These are phyloP conservation scores for Clivina fossor DNA, from an alignment of 2,888 invertebrate genomes.

Conservation along the genomic window DNA sequence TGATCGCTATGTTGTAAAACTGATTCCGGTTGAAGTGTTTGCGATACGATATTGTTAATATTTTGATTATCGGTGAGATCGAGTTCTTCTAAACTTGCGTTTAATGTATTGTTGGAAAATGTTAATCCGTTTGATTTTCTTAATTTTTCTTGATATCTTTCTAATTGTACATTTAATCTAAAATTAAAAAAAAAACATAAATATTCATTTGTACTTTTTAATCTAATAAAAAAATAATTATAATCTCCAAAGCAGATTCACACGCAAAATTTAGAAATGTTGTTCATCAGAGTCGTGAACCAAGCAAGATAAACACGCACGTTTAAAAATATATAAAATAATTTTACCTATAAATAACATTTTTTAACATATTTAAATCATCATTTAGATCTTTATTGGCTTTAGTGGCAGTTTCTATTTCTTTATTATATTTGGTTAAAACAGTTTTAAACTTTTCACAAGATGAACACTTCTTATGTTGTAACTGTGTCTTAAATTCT, in stretches of 20 bases:
- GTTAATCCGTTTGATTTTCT: slow-evolving; percentile 49
- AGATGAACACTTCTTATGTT: slow-evolving; percentile 53
- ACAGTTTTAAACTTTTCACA: slow-evolving; percentile 55
- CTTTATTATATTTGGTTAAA: slow-evolving; percentile 57
- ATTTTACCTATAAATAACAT: slow-evolving; percentile 67
- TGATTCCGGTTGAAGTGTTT: slow-evolving; percentile 45
- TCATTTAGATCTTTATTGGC: slow-evolving; percentile 63
- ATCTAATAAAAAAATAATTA: too few relatives aligned
- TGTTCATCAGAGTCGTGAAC: too few relatives aligned
- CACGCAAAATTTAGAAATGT: too few relatives aligned
- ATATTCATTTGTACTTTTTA: too few relatives aligned
- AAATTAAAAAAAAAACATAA: slow-evolving; percentile 38
- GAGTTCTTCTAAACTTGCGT: slow-evolving; percentile 33
- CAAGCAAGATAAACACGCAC: too few relatives aligned
- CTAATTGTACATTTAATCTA: slow-evolving; percentile 75
- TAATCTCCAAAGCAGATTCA: too few relatives aligned
- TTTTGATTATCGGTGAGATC: slow-evolving; percentile 32
- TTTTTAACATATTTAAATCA: slow-evolving; percentile 75
- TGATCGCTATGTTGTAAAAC: slow-evolving; percentile 45
- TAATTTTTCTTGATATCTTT: slow-evolving; percentile 73
- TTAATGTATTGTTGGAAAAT: slow-evolving; percentile 3
- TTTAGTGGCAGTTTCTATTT: slow-evolving; percentile 56
- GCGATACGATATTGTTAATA: slow-evolving; percentile 11
- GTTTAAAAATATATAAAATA: slow-evolving; percentile 17
- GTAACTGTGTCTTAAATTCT: slow-evolving; percentile 56